phyloP scores from a whole-genome alignment of 2,113 vertebrate genomes.

The Cryptomyrus ogoouensis region DNA sequence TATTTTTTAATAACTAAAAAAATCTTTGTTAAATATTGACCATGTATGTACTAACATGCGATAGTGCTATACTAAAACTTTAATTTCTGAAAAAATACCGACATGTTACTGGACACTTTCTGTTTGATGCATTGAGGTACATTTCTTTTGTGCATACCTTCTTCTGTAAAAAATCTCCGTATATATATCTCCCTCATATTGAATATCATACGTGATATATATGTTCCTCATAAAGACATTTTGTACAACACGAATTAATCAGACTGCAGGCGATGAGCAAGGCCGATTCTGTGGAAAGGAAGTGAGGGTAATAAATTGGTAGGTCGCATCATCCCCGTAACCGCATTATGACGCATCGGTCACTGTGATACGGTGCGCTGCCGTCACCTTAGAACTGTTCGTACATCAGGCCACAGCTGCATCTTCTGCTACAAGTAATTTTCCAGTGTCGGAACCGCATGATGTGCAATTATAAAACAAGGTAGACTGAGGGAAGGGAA shows the following conservation, averaged over 20 bases:
- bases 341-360: slow-evolving; percentile 72
- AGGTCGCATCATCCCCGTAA: slow-evolving; percentile 58
- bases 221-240: not conserved
- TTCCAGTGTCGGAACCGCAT: not conserved
- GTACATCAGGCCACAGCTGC: slow-evolving; percentile 5
- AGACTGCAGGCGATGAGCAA: slow-evolving; percentile 26
- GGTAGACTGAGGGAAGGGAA: not conserved
- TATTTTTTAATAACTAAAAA: not conserved
- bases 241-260: slow-evolving; percentile 33
- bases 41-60: not conserved
- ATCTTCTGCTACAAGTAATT: not conserved
- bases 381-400: slow-evolving; percentile 26
- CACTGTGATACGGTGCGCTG: slow-evolving; percentile 39
- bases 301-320: slow-evolving; percentile 50
- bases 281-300: slow-evolving; percentile 57
- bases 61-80: not conserved
- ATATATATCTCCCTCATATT: not conserved
- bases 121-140: slow-evolving; percentile 21
- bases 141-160: not conserved
- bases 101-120: not conserved
- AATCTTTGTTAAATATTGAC: not conserved
- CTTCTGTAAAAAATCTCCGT: not conserved
- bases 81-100: not conserved
- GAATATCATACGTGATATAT: not conserved
- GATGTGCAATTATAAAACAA: not conserved